Percentiles rank a stretch among this genome's conserved stretches.
phyloP scores from a whole-genome alignment of 1,140 invertebrate species.

The Bradysia coprophila region DNA sequence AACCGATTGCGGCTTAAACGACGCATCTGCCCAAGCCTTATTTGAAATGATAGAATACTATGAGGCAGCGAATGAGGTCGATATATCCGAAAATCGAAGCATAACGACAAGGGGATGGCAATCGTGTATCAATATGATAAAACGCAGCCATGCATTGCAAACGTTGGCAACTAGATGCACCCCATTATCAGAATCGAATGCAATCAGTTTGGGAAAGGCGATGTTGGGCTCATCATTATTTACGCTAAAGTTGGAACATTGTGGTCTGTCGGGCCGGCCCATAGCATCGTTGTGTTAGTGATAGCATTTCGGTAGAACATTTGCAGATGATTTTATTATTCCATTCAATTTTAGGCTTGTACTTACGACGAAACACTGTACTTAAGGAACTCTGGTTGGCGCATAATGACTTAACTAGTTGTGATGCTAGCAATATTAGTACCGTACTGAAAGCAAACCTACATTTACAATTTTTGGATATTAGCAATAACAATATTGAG shows the following conservation, averaged over 20 bases:
- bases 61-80: constrained; percentile 57
- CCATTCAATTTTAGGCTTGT: constrained; percentile 36
- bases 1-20: constrained; percentile 16
- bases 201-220: constrained; percentile 16
- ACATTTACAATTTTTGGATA: constrained; percentile 56
- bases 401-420: constrained; percentile 54
- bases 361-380: constrained; percentile 59
- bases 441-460: constrained; percentile 46
- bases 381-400: constrained; percentile 66
- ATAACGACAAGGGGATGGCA: constrained; percentile 51
- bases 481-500: constrained; percentile 50
- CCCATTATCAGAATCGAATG: constrained; percentile 17
- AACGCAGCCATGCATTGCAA: constrained; percentile 17
- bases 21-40: constrained; percentile 31
- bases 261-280: constrained; percentile 41
- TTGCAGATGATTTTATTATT: not conserved
- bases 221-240: constrained; percentile 40
- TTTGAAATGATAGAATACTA: constrained; percentile 90
- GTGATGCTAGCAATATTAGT: constrained; percentile 61
- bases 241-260: constrained; percentile 55
- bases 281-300: constrained; percentile 43
- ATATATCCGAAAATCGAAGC: constrained; percentile 61
- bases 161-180: constrained; percentile 19
- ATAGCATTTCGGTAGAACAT: not conserved
- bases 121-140: constrained; percentile 20